Evolutionary conservation across 64 coral and sea anemone species (phyloP), one percentile per base, ranked within the genome.

Genomic region (Pachyseris speciosa): DNA sequence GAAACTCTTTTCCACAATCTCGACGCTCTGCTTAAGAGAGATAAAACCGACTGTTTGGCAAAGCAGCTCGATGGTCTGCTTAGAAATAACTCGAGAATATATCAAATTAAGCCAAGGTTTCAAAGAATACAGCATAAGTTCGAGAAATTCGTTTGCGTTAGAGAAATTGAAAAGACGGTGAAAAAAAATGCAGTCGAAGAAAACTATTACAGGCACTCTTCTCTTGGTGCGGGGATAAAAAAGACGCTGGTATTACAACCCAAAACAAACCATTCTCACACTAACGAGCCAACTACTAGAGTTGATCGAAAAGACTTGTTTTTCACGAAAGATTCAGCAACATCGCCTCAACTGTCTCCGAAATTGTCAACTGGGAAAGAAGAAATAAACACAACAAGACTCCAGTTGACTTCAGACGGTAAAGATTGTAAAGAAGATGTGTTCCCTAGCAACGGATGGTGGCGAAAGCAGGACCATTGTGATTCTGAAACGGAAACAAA

Each of bases 371-470:
- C 2, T 13, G 33, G 34, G 19, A 80, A 38, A 40, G 20, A 32
- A 24, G 20, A 32, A 24, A 60, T 5, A 32, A 57, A 39, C 4
- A 11, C 9, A 39, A n/a, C 20, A 20, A 10, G 32, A 10, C 5
- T 38, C 38, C 52, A 57, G 20, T 39, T 40, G 7, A 55, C 11
- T 80, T 60, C 30, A 22, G 77, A 40, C 9, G 29, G 4, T 16
- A 11, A 60, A 38, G 19, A 71, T 22, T 7, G 67, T 16, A 9
- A n/a, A 58, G 24, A 13, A 20, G 32, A 80, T 34, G 17, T 13
- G 77, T 80, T 80, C 6, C 77, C 77, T 60, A 39, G 77, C 77
- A 80, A 80, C 52, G 77, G 77, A 19, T 80, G 77, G 77, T 80
- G 77, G 77, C 17, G 20, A 17, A 20, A 60, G 28, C 29, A 59